phyloP scores from a whole-genome alignment of 2,888 invertebrate species.

The Scelioninae gen. 1 region DNA sequence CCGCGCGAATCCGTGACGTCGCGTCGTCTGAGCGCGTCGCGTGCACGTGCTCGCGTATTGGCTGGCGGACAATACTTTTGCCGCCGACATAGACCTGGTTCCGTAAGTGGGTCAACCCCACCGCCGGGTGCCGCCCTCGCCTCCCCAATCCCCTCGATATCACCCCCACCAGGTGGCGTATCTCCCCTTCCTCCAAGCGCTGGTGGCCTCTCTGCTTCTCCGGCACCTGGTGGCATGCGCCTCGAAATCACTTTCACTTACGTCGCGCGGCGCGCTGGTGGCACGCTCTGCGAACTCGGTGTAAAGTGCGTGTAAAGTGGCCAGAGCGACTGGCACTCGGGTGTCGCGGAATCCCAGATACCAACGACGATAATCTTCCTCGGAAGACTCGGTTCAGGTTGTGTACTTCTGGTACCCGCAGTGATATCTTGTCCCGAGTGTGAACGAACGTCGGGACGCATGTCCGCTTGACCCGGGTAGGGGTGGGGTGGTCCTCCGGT shows the following conservation, averaged over 20 bases:
- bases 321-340: too few species aligned
- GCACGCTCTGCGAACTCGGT: too few species aligned
- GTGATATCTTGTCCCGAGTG: too few species aligned
- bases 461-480: too few species aligned
- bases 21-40: conserved; percentile 39
- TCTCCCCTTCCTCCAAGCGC: conserved; percentile 38
- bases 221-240: conserved; percentile 79
- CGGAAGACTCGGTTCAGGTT: too few species aligned
- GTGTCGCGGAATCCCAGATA: too few species aligned
- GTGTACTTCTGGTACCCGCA: too few species aligned
- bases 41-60: conserved; percentile 63
- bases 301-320: too few species aligned
- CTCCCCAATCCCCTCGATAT: conserved; percentile 70
- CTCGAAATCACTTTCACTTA: conserved; percentile 83
- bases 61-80: conserved; percentile 82
- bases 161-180: too few species aligned
- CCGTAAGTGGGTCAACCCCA: conserved; percentile 93
- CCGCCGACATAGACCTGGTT: conserved; percentile 94
- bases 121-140: conserved; percentile 67
- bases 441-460: too few species aligned
- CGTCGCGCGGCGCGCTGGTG: conserved; percentile 80
- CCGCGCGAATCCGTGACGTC: conserved; percentile 12
- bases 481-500: too few species aligned
- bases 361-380: too few species aligned
- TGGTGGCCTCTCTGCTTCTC: conserved; percentile 51